A percentile compares a stretch with the other conserved stretches of the same genome.
Evolutionary conservation across 2,113 vertebrate genomes (phyloP).

Genomic region (Nothocercus nigrocapillus): DNA sequence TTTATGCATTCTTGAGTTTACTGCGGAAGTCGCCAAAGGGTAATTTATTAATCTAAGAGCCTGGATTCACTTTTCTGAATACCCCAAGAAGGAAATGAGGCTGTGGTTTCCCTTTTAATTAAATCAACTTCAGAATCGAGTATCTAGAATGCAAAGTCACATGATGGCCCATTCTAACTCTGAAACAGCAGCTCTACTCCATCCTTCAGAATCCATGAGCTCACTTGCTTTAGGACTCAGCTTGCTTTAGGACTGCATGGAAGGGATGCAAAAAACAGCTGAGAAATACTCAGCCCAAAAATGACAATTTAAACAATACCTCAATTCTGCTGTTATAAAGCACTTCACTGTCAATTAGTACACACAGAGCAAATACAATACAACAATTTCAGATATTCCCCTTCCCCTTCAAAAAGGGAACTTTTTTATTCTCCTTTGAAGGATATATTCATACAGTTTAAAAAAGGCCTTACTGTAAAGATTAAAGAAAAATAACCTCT

Average conservation of each 20-base stretch:
- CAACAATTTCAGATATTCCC: background rate
- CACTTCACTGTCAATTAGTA: background rate
- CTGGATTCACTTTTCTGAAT: background rate
- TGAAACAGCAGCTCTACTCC: background rate
- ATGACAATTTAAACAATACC: background rate
- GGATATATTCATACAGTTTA: background rate
- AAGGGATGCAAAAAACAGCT: background rate
- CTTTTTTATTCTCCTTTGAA: background rate
- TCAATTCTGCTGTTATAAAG: background rate
- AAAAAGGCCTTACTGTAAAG: background rate
- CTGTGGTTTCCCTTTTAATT: background rate
- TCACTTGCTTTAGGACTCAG: no score
- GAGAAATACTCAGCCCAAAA: background rate
- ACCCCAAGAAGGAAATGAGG: background rate
- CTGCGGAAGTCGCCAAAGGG: slow-evolving; percentile 28
- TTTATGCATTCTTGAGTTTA: slow-evolving; percentile 49
- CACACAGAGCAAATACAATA: background rate
- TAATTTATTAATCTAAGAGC: slow-evolving; percentile 50
- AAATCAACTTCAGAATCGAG: background rate
- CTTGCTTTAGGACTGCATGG: background rate
- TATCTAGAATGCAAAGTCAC: background rate
- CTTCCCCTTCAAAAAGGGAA: background rate
- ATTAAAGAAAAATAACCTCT: background rate
- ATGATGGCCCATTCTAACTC: background rate
- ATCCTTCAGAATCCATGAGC: background rate